A percentile compares a stretch with the other conserved stretches of the same genome.
Conservation (phyloP, 2,888 invertebrate genomes). For the Antheraea yamamai region DNA sequence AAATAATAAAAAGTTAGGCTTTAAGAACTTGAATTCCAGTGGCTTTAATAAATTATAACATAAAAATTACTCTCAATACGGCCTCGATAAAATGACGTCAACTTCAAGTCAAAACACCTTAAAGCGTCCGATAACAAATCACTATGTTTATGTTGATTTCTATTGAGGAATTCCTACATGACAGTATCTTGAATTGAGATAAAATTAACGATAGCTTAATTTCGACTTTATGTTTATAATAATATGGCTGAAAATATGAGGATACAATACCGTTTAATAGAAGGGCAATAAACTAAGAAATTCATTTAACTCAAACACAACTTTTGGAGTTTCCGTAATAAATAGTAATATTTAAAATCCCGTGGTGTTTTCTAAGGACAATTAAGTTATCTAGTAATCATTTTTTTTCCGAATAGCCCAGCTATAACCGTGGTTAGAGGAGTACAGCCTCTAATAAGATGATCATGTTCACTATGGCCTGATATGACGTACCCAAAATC, state of each 20-base stretch:
- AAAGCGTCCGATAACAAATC: constrained; percentile 17
- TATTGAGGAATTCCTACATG: constrained; percentile 20
- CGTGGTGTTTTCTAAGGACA: background rate
- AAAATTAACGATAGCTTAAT: background rate
- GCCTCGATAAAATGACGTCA: constrained; percentile 31
- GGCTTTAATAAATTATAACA: no score
- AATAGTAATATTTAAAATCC: background rate
- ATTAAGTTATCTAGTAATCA: background rate
- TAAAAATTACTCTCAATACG: background rate
- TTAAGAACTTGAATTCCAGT: no score
- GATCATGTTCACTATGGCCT: no score
- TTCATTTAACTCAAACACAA: background rate
- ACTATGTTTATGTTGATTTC: constrained; percentile 20
- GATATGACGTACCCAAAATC: no score
- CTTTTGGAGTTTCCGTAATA: background rate
- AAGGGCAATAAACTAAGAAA: constrained; percentile 14
- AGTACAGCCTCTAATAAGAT: no score
- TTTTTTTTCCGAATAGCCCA: background rate
- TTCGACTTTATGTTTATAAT: background rate
- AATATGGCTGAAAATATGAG: background rate
- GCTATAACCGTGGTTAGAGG: no score
- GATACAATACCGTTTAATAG: background rate
- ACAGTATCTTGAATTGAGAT: constrained; percentile 16
- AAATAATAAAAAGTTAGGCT: no score
- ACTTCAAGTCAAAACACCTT: background rate